These are phyloP conservation scores for Agrotis puta DNA, from an alignment of 2,888 invertebrate genomes.

Conservation along the genomic window DNA sequence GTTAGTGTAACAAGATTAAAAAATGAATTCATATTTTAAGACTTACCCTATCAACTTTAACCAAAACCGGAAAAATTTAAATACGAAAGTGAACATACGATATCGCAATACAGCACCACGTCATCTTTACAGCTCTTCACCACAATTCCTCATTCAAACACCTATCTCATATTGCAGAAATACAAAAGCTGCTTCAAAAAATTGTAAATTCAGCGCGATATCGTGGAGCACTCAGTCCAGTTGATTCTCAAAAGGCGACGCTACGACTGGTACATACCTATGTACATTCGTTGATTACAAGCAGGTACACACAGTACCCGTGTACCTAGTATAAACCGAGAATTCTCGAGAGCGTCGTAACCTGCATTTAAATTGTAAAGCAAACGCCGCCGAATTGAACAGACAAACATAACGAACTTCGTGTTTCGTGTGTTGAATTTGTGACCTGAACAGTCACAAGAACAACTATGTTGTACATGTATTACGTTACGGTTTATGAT, in stretches of 20 bases:
- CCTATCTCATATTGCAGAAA: conserved; percentile 26
- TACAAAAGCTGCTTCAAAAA: conserved; percentile 33
- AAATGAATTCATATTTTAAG: background rate
- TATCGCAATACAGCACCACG: background rate
- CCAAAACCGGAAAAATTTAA: background rate
- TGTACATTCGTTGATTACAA: conserved; percentile 61
- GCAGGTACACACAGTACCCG: conserved; percentile 47
- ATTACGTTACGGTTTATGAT: conserved; percentile 6
- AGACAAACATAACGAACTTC: conserved; percentile 75
- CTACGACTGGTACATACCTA: conserved; percentile 30
- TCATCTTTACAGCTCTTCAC: background rate
- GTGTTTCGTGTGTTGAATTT: conserved; percentile 72
- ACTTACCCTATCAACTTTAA: background rate
- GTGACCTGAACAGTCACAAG: conserved; percentile 67
- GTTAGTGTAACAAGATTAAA: background rate
- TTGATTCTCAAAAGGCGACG: conserved; percentile 62
- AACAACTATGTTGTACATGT: conserved; percentile 34
- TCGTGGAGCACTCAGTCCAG: conserved; percentile 48
- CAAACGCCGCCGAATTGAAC: conserved; percentile 75
- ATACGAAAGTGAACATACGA: background rate
- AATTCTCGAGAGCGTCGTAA: conserved; percentile 66
- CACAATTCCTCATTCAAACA: conserved; percentile 14
- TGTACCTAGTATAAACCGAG: conserved; percentile 58
- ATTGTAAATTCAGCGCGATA: conserved; percentile 41
- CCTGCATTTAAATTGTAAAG: conserved; percentile 80